A percentile compares a stretch with the other conserved stretches of the same genome.
Conservation (phyloP, 2,113 vertebrate species). For the Onychostoma macrolepis region DNA sequence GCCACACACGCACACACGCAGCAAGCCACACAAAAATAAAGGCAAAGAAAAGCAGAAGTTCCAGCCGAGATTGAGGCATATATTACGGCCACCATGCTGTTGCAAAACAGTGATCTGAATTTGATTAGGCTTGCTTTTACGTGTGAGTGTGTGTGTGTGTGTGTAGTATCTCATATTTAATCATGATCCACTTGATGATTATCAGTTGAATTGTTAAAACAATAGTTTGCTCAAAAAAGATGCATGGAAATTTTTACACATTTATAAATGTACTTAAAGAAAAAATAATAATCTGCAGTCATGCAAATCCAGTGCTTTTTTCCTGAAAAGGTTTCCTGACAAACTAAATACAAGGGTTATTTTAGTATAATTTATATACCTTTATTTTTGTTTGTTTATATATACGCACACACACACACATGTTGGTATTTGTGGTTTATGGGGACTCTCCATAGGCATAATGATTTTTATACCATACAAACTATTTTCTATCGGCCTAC, state of each 20-base stretch:
- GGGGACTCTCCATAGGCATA: no score
- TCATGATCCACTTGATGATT: constrained; percentile 34
- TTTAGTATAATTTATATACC: not conserved
- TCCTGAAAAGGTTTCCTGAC: no score
- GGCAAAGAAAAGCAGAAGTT: constrained; percentile 67
- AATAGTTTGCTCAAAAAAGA: no score
- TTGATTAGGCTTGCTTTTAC: constrained; percentile 59
- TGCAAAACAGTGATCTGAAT: constrained; percentile 66
- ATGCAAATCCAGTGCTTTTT: not conserved
- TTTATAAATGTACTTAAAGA: no score
- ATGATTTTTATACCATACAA: no score
- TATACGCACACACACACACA: no score
- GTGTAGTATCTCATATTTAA: constrained; percentile 12
- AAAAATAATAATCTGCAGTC: not conserved
- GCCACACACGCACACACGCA: constrained; percentile 33
- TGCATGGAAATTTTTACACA: no score
- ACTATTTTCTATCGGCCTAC: no score
- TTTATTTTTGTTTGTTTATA: not conserved
- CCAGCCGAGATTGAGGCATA: constrained; percentile 72
- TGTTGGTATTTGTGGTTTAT: no score
- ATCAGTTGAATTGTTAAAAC: not conserved
- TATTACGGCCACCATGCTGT: constrained; percentile 68
- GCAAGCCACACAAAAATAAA: constrained; percentile 1
- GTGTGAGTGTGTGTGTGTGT: constrained; percentile 22
- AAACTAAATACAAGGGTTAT: not conserved